Base-by-base conservation (phyloP, 2,113 vertebrate species). In the Onychorhynchus coronatus region DNA sequence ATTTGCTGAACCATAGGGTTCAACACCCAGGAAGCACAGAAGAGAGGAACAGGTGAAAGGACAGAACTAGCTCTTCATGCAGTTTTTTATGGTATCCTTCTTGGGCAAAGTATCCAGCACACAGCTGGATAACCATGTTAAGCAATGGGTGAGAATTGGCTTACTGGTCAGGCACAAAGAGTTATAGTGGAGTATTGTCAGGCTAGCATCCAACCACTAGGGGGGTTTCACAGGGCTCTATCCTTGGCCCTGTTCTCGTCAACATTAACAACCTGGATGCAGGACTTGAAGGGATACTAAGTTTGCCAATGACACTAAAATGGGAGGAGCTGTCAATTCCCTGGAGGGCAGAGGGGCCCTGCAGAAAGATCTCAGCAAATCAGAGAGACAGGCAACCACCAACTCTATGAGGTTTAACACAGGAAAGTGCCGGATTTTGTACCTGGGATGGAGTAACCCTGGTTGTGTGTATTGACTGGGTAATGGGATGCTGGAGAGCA, bases 381-480 rank as follows among this genome's bases (percentile, higher is more conserved):
- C 4, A 31, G 53, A 18, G 46, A 68, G 2, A 8, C 14, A 46
- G 28, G 24, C 20, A 47, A 7, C 12, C 28, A 68, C 30, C 19
- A 75, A 2, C 5, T 0, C 0, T 11, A 28, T 46, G 28, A 33
- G n/a, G 8, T 6, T 10, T 18, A 39, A 21, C 21, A 68, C 21
- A 24, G n/a, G 24, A 11, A 53, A 13, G 21, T 31, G 24, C 6
- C 7, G 14, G 16, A 61, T 41, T 61, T 25, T 30, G 46, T 17
- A 37, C 20, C 30, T 22, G 53, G 8, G 17, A 47, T 41, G 71
- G 41, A n/a, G 24, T 39, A 47, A 18, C 7, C 37, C 33, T 52
- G 23, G 19, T 7, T 68, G 7, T 47, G 23, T 27, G 13, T 14
- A 6, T 18, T 18, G 39, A 21, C 19, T 11, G 24, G 8, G 6